Conservation (phyloP, 2,888 invertebrate genomes). For the Trichopria drosophilae region DNA sequence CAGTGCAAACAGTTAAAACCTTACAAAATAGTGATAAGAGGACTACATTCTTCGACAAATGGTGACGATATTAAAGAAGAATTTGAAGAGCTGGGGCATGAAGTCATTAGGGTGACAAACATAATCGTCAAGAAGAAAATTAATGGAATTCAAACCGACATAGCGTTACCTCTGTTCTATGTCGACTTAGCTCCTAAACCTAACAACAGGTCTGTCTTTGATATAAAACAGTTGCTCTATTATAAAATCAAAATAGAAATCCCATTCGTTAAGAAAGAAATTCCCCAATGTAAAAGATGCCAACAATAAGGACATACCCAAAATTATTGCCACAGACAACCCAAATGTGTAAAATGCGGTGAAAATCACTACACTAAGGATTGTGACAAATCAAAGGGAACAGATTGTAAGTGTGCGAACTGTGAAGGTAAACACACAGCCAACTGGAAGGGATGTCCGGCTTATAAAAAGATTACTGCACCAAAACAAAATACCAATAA, state of each 20-base stretch:
- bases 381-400: constrained; percentile 16
- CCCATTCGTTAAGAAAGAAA: not conserved
- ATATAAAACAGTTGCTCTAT: constrained; percentile 5
- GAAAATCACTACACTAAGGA: constrained; percentile 23
- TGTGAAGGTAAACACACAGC: constrained; percentile 35
- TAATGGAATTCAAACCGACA: not conserved
- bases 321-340: constrained; percentile 1
- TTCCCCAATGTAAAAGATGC: too few species aligned
- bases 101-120: too few species aligned
- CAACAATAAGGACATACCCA: not conserved
- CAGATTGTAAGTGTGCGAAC: constrained; percentile 9
- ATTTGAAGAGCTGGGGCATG: constrained; percentile 3
- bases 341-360: constrained; percentile 21
- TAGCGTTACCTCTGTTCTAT: not conserved
- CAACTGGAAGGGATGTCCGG: constrained; percentile 37
- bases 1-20: not conserved
- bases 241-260: constrained; percentile 6
- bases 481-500: not conserved
- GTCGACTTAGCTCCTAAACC: not conserved
- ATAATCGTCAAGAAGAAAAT: not conserved
- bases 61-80: not conserved
- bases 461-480: constrained; percentile 3
- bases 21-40: constrained; percentile 2
- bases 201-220: not conserved
- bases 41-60: not conserved